Conservation (phyloP, 2,888 invertebrate species). For the Pachymerium ferrugineum region DNA sequence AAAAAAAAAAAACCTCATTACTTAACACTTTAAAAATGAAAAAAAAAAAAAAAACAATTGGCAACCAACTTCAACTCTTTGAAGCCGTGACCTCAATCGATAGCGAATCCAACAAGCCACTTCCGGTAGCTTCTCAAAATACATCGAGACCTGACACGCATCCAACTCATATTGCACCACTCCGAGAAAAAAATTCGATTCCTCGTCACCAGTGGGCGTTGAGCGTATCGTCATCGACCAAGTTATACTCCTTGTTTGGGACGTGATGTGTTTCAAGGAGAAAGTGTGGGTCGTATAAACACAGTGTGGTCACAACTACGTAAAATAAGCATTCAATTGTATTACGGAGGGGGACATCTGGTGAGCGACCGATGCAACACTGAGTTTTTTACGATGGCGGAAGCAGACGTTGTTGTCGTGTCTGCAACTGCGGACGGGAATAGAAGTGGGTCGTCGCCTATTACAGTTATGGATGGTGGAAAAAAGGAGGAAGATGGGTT, state of each 20-base stretch:
- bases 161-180: constrained; percentile 2
- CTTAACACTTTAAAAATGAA: not conserved
- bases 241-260: too few relatives aligned
- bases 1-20: not conserved
- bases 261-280: too few relatives aligned
- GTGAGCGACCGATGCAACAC: too few relatives aligned
- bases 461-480: too few relatives aligned
- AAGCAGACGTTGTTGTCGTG: too few relatives aligned
- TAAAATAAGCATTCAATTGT: too few relatives aligned
- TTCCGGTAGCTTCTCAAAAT: not conserved
- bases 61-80: not conserved
- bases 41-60: not conserved
- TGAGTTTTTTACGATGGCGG: too few relatives aligned
- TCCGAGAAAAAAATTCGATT: too few relatives aligned
- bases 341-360: too few relatives aligned
- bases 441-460: not conserved
- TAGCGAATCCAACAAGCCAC: not conserved
- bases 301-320: too few relatives aligned
- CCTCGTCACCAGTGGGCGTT: not conserved
- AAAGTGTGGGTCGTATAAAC: too few relatives aligned
- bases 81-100: not conserved
- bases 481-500: not conserved
- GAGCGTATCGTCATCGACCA: not conserved
- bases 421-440: not conserved
- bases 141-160: not conserved